Evolutionary conservation across 2,113 vertebrate genomes (phyloP).

Genomic region (Oncorhynchus keta): DNA sequence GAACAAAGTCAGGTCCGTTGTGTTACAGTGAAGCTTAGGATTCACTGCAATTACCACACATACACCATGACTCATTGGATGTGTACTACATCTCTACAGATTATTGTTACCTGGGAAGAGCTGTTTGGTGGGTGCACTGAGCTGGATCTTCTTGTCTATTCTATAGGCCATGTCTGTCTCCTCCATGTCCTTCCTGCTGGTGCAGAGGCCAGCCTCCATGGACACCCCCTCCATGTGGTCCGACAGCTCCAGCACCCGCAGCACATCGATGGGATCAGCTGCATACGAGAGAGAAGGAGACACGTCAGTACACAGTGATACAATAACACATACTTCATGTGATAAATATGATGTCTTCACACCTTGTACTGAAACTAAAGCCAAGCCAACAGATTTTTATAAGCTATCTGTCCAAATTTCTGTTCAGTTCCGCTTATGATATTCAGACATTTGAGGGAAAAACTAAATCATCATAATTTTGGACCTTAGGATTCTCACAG

Average conservation of each 20-base stretch:
- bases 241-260: conserved; percentile 74
- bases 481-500: too few species aligned
- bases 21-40: neutral
- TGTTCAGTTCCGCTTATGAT: too few species aligned
- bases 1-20: neutral
- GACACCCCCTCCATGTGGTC: conserved; percentile 76
- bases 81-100: too few species aligned
- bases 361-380: too few species aligned
- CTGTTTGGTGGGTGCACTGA: conserved; percentile 79
- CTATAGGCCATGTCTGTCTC: conserved; percentile 79
- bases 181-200: conserved; percentile 65
- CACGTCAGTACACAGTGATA: conserved; percentile 5
- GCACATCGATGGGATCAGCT: conserved; percentile 78
- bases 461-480: too few species aligned
- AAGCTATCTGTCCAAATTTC: too few species aligned
- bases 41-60: neutral
- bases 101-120: conserved; percentile 80
- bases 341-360: too few species aligned
- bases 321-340: neutral
- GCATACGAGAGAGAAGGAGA: conserved; percentile 21
- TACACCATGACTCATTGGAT: neutral
- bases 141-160: conserved; percentile 76
- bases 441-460: too few species aligned
- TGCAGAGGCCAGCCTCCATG: conserved; percentile 80
- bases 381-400: too few species aligned